Conservation (phyloP, 1,140 invertebrate species). For the Drosophila santomea region DNA sequence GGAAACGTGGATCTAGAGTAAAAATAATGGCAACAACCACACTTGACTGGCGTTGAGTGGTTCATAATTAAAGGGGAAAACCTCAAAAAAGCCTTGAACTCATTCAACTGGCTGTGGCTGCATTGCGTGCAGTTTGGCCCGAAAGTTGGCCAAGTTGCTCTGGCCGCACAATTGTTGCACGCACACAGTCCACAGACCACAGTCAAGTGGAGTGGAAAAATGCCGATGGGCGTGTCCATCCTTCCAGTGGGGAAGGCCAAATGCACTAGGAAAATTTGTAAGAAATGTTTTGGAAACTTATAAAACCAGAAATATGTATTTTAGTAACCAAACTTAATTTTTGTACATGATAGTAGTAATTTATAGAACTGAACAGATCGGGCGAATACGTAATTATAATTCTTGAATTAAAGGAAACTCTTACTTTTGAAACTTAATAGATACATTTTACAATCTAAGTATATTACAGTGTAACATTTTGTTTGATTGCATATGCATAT, state of each 20-base stretch:
- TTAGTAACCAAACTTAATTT: no score
- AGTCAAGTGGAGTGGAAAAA: slow-evolving; percentile 70
- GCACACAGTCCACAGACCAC: slow-evolving; percentile 43
- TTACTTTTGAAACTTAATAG: no score
- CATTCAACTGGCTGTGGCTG: slow-evolving; percentile 58
- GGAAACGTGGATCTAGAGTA: slow-evolving; percentile 28
- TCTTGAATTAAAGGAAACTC: no score
- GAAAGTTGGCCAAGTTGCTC: slow-evolving; percentile 69
- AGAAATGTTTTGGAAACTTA: background rate
- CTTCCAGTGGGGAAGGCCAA: slow-evolving; percentile 4
- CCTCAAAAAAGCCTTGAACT: slow-evolving; percentile 67
- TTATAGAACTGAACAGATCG: background rate
- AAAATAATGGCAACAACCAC: slow-evolving; percentile 64
- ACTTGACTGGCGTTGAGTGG: slow-evolving; percentile 67
- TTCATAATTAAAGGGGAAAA: slow-evolving; percentile 70
- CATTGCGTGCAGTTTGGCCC: slow-evolving; percentile 64
- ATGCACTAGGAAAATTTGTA: slow-evolving; percentile 15
- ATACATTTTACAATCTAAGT: background rate
- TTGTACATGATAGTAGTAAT: background rate
- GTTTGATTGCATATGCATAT: slow-evolving; percentile 21
- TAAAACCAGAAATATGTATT: background rate
- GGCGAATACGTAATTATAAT: no score
- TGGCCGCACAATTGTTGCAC: slow-evolving; percentile 75
- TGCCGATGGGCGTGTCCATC: slow-evolving; percentile 42
- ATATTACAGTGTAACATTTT: slow-evolving; percentile 13